A percentile compares a stretch with the other conserved stretches of the same genome.
Evolutionary conservation across 2,797 vertebrate species (phyloP).

Genomic region (Catharus ustulatus): DNA sequence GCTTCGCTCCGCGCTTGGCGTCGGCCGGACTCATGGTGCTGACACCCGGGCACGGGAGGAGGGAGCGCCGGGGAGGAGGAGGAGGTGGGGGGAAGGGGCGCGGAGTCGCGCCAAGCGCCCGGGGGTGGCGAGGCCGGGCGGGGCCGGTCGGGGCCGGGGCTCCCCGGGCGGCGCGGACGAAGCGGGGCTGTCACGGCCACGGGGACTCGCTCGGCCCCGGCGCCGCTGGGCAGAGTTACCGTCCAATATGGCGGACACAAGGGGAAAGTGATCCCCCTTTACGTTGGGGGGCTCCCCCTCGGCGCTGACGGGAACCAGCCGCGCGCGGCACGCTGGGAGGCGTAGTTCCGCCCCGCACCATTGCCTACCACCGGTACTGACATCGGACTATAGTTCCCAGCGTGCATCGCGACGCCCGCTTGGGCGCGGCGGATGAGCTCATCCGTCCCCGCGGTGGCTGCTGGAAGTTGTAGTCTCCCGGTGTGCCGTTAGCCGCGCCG

Average conservation of each 20-base stretch:
- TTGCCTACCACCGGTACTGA: accelerated
- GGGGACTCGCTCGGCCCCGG: constrained; percentile 75
- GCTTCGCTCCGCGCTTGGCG: constrained; percentile 96
- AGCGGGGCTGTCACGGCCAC: constrained; percentile 54
- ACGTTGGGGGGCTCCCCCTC: constrained; percentile 78
- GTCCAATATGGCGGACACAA: constrained; percentile 97
- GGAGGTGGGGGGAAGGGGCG: neutral
- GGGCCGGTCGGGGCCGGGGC: neutral
- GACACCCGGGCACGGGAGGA: constrained; percentile 74
- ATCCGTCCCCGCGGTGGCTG: neutral
- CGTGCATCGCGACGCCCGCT: neutral
- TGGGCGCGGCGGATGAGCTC: neutral
- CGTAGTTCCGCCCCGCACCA: neutral
- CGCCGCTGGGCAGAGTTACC: constrained; percentile 88
- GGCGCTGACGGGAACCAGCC: constrained; percentile 52
- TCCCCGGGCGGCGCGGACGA: constrained; percentile 23
- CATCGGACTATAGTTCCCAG: neutral
- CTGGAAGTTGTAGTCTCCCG: constrained; percentile 25
- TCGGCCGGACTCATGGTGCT: constrained; percentile 94
- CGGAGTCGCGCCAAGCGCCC: constrained; percentile 42
- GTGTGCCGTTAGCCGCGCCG: neutral
- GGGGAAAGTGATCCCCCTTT: constrained; percentile 85
- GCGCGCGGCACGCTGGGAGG: constrained; percentile 15
- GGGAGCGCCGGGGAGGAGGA: neutral
- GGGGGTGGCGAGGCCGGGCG: neutral